These are phyloP conservation scores for Lycodopsis pacificus DNA, from an alignment of 2,797 vertebrate species.

Conservation along the genomic window DNA sequence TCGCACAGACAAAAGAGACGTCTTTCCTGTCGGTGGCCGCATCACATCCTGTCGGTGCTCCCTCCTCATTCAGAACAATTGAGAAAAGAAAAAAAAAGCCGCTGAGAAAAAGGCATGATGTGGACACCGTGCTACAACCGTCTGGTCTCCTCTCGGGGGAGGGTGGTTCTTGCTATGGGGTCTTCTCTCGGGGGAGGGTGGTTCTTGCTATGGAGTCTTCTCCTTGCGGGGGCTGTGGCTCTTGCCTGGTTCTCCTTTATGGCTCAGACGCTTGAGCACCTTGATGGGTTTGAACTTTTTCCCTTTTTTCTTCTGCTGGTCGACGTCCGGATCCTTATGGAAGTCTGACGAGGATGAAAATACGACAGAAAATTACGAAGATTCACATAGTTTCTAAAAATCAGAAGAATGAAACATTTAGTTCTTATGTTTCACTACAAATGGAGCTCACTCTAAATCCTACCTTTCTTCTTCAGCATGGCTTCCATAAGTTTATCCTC, in stretches of 20 bases:
- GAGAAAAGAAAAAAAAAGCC: background rate
- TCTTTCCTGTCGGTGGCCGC: background rate
- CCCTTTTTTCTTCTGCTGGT: conserved; percentile 90
- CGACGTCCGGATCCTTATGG: conserved; percentile 86
- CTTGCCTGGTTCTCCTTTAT: conserved; percentile 89
- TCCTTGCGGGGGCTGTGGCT: conserved; percentile 79
- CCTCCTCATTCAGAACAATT: background rate
- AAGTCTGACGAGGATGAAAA: conserved; percentile 85
- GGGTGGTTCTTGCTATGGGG: conserved; percentile 3
- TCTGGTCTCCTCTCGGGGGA: background rate
- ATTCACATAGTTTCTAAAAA: background rate
- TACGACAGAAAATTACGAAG: background rate
- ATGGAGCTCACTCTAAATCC: conserved; percentile 14
- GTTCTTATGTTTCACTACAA: background rate
- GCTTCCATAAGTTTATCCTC: conserved; percentile 96
- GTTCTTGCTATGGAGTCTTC: conserved; percentile 50
- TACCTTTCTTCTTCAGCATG: conserved; percentile 97
- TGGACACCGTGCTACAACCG: background rate
- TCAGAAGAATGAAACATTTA: background rate
- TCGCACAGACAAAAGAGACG: background rate
- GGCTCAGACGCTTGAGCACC: conserved; percentile 92
- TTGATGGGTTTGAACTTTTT: conserved; percentile 97
- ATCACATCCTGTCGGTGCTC: background rate
- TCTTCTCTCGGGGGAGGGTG: conserved; percentile 66
- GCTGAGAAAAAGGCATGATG: background rate